A percentile compares a stretch with the other conserved stretches of the same genome.
Evolutionary conservation across 2,113 vertebrate species (phyloP).

Genomic region (Ardeotis arabs): DNA sequence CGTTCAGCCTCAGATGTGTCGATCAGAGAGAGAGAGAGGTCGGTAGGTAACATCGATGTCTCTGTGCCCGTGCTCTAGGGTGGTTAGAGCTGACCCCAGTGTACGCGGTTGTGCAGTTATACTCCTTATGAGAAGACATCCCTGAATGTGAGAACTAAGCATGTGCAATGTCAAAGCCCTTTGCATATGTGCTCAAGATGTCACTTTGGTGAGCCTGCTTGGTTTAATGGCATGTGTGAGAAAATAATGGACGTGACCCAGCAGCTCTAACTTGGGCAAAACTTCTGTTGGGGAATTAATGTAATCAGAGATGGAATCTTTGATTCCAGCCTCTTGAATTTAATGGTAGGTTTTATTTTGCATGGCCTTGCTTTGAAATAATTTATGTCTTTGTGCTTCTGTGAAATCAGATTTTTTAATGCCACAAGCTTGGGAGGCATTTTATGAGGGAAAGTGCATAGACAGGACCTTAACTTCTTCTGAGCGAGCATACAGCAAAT

Average conservation of each 20-base stretch:
- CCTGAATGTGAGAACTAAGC: neutral
- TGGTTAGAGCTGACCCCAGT: neutral
- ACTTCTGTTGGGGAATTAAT: neutral
- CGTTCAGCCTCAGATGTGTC: neutral
- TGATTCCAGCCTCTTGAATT: constrained; percentile 8
- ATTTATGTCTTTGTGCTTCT: constrained; percentile 41
- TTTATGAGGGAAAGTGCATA: constrained; percentile 46
- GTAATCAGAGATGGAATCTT: constrained; percentile 46
- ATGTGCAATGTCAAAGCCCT: neutral
- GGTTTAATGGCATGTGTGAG: neutral
- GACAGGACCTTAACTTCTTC: constrained; percentile 15
- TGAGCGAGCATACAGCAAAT: neutral
- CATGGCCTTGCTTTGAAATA: constrained; percentile 13
- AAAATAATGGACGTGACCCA: neutral
- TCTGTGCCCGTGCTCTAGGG: neutral
- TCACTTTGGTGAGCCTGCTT: neutral
- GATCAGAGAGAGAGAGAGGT: neutral
- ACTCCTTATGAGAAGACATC: neutral
- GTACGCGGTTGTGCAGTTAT: neutral
- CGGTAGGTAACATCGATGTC: neutral
- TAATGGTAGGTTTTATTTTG: constrained; percentile 44
- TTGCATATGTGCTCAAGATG: neutral
- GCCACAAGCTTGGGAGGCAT: neutral
- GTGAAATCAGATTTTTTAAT: constrained; percentile 27
- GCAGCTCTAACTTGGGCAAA: neutral